Percentiles rank a stretch among this genome's conserved stretches.
phyloP scores from a whole-genome alignment of 2,888 invertebrate species.

The Lithophane semibrunnea region DNA sequence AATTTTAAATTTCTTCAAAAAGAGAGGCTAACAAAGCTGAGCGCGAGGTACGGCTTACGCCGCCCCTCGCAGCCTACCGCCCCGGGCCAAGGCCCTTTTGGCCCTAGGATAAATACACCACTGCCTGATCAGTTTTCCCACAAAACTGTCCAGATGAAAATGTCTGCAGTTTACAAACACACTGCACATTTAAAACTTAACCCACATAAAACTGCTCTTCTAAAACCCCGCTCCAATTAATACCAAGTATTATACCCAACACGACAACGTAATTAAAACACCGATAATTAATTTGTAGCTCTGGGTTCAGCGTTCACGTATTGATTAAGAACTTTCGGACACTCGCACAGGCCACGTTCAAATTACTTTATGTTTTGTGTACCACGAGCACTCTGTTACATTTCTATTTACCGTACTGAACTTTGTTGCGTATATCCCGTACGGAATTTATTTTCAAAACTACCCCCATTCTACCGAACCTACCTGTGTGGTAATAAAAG shows the following conservation, averaged over 20 bases:
- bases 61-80: no score
- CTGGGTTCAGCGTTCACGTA: conserved; percentile 37
- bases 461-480: conserved; percentile 33
- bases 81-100: no score
- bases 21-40: no score
- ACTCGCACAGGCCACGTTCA: conserved; percentile 54
- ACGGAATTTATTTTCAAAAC: conserved; percentile 63
- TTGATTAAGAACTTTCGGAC: conserved; percentile 58
- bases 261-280: conserved; percentile 41
- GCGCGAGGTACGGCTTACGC: no score
- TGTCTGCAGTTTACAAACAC: neutral
- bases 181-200: conserved; percentile 8
- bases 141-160: neutral
- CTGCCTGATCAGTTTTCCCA: no score
- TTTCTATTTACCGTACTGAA: conserved; percentile 59
- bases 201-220: neutral
- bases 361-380: conserved; percentile 70
- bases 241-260: conserved; percentile 12
- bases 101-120: no score
- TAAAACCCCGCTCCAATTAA: conserved; percentile 2
- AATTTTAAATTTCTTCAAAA: no score
- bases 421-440: conserved; percentile 71
- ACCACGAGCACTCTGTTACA: conserved; percentile 63
- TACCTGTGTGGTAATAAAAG: conserved; percentile 61
- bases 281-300: conserved; percentile 47